A percentile compares a stretch with the other conserved stretches of the same genome.
Conservation (phyloP, 2,113 vertebrate genomes). For the Poeciliopsis occidentalis region DNA sequence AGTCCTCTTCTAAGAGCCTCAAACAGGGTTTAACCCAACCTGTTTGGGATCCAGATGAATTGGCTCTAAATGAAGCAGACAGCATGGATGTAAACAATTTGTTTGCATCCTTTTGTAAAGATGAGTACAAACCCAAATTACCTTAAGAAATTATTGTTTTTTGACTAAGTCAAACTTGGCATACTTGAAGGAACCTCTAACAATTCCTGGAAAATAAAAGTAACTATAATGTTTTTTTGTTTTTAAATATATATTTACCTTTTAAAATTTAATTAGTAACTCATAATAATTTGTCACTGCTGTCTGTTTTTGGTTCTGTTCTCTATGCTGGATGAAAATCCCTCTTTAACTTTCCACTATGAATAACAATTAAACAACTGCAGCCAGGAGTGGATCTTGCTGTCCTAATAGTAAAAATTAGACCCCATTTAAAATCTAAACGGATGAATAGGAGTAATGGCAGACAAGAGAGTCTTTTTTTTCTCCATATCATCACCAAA, state of each 20-base stretch:
- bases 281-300: neutral
- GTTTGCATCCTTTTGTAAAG: neutral
- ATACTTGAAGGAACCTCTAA: neutral
- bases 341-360: neutral
- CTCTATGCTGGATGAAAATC: neutral
- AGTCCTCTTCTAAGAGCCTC: constrained; percentile 53
- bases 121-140: neutral
- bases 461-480: too few relatives aligned
- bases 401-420: neutral
- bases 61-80: constrained; percentile 52
- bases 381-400: neutral
- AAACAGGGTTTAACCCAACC: constrained; percentile 60
- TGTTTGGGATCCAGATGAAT: constrained; percentile 63
- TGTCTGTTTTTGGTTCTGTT: neutral
- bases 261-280: neutral
- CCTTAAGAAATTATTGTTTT: neutral
- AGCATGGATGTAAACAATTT: neutral
- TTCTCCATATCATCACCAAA: too few relatives aligned
- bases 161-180: neutral
- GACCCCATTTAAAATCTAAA: neutral
- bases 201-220: neutral
- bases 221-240: neutral
- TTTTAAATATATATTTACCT: neutral
- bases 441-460: too few relatives aligned
- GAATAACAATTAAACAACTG: too few relatives aligned